Evolutionary conservation across 2,888 invertebrate genomes (phyloP), one percentile per base, ranked within the genome.

Genomic region (Epinotia ramella): DNA sequence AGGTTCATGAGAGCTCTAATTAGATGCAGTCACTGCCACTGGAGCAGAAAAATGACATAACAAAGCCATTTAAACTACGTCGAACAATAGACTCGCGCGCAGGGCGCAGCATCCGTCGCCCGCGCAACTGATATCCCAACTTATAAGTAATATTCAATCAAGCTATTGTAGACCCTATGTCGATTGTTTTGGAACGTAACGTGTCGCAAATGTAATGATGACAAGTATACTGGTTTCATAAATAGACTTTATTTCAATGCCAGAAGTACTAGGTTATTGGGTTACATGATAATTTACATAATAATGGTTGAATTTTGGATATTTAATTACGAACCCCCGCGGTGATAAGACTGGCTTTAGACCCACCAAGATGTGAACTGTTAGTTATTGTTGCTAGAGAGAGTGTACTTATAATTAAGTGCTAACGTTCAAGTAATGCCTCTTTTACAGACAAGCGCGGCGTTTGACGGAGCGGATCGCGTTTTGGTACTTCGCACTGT

Each of bases 41-140:
- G 67, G 67, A 76, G 76, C 76, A 76, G 71, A 76, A 76, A 76
- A 76, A 67, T 76, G 33, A 76, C 76, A 76, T 72, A 76, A 72
- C 72, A 72, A 76, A 60, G 57, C 62, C 28, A 49, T 76, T 72
- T 53, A 60, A 67, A 56, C 53, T 24, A 57, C 63, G 68, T 71
- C 60, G 81, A 85, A 88, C 88, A 87, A 87, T 87, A 66, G 77
- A 82, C 62, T 73, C 75, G 80, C 82, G 82, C 62, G 73, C 75
- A 81, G 82, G 87, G 86, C 80, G 83, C 87, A 86, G 86, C 88
- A 82, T 87, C 85, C 84, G 78, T 53, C 73, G 70, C 28, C 46
- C 20, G 62, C 72, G 49, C 77, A 73, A 40, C 46, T 60, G 33
- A 20, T 69, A 60, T 33, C 57, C 33, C 62, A 62, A 62, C n/a